Percentiles rank a stretch among this genome's conserved stretches.
Evolutionary conservation across 2,113 vertebrate genomes (phyloP).

Genomic region (Neolamprologus caudopunctatus): DNA sequence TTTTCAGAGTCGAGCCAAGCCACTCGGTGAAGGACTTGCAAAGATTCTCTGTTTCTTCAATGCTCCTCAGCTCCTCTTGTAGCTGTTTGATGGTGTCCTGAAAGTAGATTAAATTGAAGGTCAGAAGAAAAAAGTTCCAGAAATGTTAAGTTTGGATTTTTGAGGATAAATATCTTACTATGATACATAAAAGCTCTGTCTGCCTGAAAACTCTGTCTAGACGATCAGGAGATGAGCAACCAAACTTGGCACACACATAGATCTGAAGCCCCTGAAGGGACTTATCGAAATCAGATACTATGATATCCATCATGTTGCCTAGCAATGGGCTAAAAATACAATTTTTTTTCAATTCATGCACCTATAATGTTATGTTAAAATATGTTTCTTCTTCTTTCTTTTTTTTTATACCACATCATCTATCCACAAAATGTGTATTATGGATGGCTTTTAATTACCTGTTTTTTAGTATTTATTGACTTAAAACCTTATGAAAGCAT

Average conservation of each 20-base stretch:
- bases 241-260: neutral
- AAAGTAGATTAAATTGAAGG: neutral
- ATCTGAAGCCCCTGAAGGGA: neutral
- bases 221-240: neutral
- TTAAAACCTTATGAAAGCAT: neutral
- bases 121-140: neutral
- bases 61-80: conserved; percentile 83
- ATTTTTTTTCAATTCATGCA: neutral
- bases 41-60: conserved; percentile 82
- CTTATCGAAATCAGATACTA: neutral
- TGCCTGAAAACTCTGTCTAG: neutral
- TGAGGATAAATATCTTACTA: neutral
- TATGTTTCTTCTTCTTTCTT: neutral
- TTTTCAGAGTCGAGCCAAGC: conserved; percentile 78
- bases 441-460: neutral
- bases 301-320: neutral
- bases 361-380: neutral
- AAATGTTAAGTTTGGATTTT: neutral
- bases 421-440: neutral
- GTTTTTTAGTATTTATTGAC: neutral
- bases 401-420: neutral
- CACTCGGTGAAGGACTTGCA: conserved; percentile 82
- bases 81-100: conserved; percentile 90
- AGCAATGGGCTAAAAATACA: neutral
- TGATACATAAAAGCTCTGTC: neutral